Evolutionary conservation across 1,140 invertebrate species (phyloP).

Genomic region (Adoxophyes honmai): DNA sequence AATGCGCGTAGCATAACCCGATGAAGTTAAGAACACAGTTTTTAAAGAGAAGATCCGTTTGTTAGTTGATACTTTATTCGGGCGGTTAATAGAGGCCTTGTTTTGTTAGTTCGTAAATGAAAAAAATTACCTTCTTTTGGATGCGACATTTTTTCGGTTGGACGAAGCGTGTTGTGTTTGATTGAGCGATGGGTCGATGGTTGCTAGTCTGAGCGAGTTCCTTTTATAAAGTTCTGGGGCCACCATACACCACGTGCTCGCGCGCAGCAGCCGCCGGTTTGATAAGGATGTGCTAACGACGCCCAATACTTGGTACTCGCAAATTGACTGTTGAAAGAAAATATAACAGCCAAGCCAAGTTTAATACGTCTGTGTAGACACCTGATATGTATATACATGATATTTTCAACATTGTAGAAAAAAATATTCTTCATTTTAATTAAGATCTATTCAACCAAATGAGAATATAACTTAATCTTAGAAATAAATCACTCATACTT

Average conservation of each 20-base stretch:
- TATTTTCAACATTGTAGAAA: background rate
- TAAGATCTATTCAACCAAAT: too few relatives aligned
- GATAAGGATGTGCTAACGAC: background rate
- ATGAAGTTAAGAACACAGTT: conserved; percentile 1
- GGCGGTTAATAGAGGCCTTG: background rate
- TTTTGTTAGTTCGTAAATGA: conserved; percentile 25
- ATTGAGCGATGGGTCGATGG: conserved; percentile 5
- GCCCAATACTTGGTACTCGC: background rate
- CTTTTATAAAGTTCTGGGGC: conserved; percentile 64
- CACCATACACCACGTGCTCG: conserved; percentile 56
- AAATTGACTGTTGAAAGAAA: background rate
- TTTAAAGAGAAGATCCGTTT: too few relatives aligned
- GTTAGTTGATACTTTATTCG: conserved; percentile 29
- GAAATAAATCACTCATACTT: too few relatives aligned
- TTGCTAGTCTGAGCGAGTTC: conserved; percentile 24
- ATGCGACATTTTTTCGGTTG: conserved; percentile 44
- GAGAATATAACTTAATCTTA: too few relatives aligned
- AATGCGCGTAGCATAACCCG: conserved; percentile 17
- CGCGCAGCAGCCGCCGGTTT: conserved; percentile 10
- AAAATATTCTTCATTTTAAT: too few relatives aligned
- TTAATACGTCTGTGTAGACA: too few relatives aligned
- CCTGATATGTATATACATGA: conserved; percentile 14
- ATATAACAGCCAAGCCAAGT: too few relatives aligned
- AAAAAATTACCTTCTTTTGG: conserved; percentile 61
- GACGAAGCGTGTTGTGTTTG: conserved; percentile 18